These are phyloP conservation scores for Spisula solida DNA, from an alignment of 2,888 invertebrate species.

Conservation along the genomic window DNA sequence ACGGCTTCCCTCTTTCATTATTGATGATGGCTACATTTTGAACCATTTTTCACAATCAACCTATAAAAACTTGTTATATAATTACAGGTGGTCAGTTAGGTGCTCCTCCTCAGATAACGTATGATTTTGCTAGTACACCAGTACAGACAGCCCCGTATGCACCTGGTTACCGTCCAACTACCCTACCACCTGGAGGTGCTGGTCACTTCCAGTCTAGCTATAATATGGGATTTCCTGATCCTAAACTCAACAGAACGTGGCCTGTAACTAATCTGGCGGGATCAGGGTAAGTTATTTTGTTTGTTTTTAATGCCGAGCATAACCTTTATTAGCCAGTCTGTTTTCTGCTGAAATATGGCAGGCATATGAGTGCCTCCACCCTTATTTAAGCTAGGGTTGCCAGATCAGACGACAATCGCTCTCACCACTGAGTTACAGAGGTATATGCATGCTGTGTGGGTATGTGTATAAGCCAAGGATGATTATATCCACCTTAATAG, in stretches of 20 bases:
- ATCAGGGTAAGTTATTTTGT: conserved; percentile 71
- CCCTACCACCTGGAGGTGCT: conserved; percentile 66
- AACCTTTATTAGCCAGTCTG: too few relatives aligned
- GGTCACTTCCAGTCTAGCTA: conserved; percentile 66
- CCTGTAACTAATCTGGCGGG: conserved; percentile 72
- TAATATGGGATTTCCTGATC: conserved; percentile 70
- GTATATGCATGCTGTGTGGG: too few relatives aligned
- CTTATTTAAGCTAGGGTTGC: too few relatives aligned
- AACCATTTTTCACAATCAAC: too few relatives aligned
- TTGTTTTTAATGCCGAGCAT: too few relatives aligned
- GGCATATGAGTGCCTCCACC: too few relatives aligned
- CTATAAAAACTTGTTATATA: neutral
- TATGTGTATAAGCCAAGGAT: neutral
- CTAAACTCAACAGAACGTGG: conserved; percentile 72
- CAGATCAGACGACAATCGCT: too few relatives aligned
- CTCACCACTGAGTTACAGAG: too few relatives aligned
- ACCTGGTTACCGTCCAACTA: conserved; percentile 55
- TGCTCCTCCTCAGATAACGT: conserved; percentile 44
- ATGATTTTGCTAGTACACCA: conserved; percentile 56
- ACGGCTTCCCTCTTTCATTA: too few relatives aligned
- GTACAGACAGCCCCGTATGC: conserved; percentile 45
- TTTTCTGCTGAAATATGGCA: too few relatives aligned
- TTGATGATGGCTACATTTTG: too few relatives aligned
- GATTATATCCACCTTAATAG: neutral
- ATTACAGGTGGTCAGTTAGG: conserved; percentile 52